phyloP scores from a whole-genome alignment of 2,888 invertebrate genomes.

The Eurytoma californica region DNA sequence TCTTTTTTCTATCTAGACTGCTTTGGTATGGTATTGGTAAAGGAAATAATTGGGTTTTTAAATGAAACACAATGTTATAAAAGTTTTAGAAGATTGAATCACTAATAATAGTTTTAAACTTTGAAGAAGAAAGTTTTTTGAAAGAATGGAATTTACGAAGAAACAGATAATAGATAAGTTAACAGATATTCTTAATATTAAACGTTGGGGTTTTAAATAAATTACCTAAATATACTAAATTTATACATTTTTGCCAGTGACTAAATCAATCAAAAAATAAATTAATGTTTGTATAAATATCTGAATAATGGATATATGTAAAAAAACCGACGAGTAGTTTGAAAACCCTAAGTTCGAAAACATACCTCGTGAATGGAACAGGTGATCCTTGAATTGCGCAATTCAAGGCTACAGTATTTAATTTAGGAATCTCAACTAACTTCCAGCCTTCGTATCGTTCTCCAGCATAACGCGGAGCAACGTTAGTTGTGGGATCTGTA shows the following conservation, averaged over 20 bases:
- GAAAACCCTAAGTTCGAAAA: conserved; percentile 23
- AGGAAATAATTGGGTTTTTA: too few species aligned
- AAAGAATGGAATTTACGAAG: too few species aligned
- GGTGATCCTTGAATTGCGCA: conserved; percentile 87
- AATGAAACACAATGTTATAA: too few species aligned
- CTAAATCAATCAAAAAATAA: conserved; percentile 1
- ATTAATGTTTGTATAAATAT: neutral
- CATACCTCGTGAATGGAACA: conserved; percentile 84
- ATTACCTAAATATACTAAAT: too few species aligned
- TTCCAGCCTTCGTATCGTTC: conserved; percentile 76
- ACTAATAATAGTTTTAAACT: too few species aligned
- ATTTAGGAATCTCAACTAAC: conserved; percentile 74
- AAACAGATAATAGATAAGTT: too few species aligned
- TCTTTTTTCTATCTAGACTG: too few species aligned
- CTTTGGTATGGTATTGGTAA: too few species aligned
- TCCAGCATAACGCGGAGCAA: conserved; percentile 78
- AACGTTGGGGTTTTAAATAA: too few species aligned
- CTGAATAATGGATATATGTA: neutral
- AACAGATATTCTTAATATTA: too few species aligned
- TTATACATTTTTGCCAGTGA: neutral
- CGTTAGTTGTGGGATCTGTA: conserved; percentile 83
- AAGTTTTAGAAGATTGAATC: too few species aligned
- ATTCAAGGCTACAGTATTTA: conserved; percentile 77
- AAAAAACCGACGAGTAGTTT: neutral
- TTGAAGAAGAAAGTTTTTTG: too few species aligned